These are phyloP conservation scores for Jacana jacana DNA, from an alignment of 2,113 vertebrate genomes.

Conservation along the genomic window DNA sequence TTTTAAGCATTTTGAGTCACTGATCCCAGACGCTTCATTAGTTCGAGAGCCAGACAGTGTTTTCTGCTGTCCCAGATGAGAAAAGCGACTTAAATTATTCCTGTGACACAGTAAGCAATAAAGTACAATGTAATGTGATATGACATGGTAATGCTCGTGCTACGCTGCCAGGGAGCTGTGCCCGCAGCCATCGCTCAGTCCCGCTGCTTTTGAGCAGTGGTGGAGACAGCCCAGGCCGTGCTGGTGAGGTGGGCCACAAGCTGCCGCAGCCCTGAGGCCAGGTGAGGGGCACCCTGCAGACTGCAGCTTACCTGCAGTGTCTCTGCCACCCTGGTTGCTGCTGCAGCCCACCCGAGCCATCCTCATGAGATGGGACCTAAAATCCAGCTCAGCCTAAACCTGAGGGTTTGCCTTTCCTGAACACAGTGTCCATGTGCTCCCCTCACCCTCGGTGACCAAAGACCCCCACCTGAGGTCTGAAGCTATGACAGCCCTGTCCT, in stretches of 20 bases:
- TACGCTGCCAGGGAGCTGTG: neutral
- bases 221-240: neutral
- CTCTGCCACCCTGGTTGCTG: accelerated
- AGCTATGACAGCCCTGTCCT: neutral
- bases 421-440: accelerated
- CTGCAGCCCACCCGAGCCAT: accelerated
- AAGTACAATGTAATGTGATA: neutral
- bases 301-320: accelerated
- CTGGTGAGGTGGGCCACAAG: accelerated
- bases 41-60: neutral
- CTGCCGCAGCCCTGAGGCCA: accelerated
- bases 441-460: neutral
- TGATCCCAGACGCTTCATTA: constrained; percentile 27
- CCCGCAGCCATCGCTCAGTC: neutral
- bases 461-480: too few species aligned
- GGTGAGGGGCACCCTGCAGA: neutral
- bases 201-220: neutral
- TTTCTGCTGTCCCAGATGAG: neutral
- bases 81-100: constrained; percentile 3
- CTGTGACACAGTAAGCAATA: neutral
- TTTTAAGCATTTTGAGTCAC: neutral
- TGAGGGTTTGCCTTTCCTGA: neutral
- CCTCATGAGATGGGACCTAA: accelerated
- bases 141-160: neutral
- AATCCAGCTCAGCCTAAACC: neutral